Conservation (phyloP, 2,113 vertebrate species). For the Heterocephalus glaber region DNA sequence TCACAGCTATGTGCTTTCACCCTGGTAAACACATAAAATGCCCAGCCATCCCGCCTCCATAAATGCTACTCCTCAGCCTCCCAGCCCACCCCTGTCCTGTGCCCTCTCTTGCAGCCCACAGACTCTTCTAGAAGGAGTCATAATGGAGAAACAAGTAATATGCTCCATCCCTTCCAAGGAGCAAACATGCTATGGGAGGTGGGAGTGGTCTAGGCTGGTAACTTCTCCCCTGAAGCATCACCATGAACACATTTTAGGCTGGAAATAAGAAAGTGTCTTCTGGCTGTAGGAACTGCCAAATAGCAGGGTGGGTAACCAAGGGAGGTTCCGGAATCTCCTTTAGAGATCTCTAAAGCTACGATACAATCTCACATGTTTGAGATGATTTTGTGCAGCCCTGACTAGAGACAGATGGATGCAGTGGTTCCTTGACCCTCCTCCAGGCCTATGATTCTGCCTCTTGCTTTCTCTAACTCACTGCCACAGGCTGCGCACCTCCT, state of each 20-base stretch:
- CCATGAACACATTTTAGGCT: not conserved
- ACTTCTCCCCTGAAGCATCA: not conserved
- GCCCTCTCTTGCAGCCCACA: not conserved
- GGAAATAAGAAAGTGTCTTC: conserved; percentile 42
- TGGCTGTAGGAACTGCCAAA: conserved; percentile 11
- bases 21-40: not conserved
- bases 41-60: too few relatives aligned
- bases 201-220: not conserved
- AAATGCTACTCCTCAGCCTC: not conserved
- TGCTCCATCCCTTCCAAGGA: not conserved
- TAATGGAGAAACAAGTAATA: not conserved
- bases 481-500: accelerated
- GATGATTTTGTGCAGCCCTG: not conserved
- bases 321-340: conserved; percentile 47
- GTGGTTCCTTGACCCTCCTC: not conserved
- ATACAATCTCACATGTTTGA: not conserved
- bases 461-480: not conserved
- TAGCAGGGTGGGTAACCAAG: conserved; percentile 29
- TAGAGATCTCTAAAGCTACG: conserved; percentile 21
- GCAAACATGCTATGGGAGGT: not conserved
- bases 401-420: not conserved
- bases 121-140: not conserved
- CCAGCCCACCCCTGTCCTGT: not conserved
- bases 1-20: not conserved
- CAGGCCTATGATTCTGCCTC: accelerated